A percentile compares a stretch with the other conserved stretches of the same genome.
These are phyloP conservation scores for Carposina sasakii DNA, from an alignment of 1,140 invertebrate species.

Conservation along the genomic window DNA sequence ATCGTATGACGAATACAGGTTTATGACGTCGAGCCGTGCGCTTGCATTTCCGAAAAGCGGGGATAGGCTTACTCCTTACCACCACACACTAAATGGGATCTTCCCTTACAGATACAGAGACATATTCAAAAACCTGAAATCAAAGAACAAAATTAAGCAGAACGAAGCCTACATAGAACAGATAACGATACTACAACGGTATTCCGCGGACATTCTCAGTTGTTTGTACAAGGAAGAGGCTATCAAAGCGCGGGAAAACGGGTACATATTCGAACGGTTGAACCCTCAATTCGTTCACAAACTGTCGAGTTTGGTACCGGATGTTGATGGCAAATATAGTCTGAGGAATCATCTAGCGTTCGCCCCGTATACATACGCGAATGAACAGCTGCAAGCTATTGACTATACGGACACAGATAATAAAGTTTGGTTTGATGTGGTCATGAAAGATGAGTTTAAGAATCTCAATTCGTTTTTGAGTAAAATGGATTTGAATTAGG, in stretches of 20 bases:
- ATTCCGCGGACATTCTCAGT: conserved; percentile 44
- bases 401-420: conserved; percentile 35
- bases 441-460: conserved; percentile 37
- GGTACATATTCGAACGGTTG: conserved; percentile 47
- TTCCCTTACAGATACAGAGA: conserved; percentile 41
- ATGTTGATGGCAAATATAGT: conserved; percentile 42
- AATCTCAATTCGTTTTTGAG: conserved; percentile 37
- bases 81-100: too few relatives aligned
- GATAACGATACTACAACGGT: conserved; percentile 35
- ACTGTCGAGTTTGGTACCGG: conserved; percentile 39
- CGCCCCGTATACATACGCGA: conserved; percentile 51
- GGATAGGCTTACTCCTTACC: too few relatives aligned
- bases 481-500: too few relatives aligned
- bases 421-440: conserved; percentile 40
- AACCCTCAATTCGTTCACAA: conserved; percentile 42
- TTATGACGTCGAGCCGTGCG: too few relatives aligned
- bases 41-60: too few relatives aligned
- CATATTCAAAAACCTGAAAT: conserved; percentile 32
- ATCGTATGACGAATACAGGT: too few relatives aligned
- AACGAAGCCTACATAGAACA: conserved; percentile 26
- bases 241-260: conserved; percentile 35
- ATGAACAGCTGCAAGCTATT: conserved; percentile 28
- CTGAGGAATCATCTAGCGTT: conserved; percentile 58
- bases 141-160: conserved; percentile 18
- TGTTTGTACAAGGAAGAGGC: conserved; percentile 47